Evolutionary conservation across 2,113 vertebrate species (phyloP).

Genomic region (Solea senegalensis): DNA sequence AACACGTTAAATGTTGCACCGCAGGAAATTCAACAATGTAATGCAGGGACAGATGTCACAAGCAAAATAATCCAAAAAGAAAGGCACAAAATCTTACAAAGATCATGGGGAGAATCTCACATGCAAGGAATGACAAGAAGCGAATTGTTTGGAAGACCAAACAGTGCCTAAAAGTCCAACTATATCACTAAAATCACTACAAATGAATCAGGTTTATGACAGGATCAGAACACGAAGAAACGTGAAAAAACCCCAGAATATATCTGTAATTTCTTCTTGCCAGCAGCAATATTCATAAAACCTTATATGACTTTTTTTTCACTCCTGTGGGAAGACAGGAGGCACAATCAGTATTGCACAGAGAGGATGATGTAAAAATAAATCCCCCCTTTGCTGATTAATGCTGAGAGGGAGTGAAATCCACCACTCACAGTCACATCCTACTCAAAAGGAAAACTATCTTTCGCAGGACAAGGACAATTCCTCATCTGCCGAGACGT

Average conservation of each 20-base stretch:
- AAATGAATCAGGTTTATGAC: too few relatives aligned
- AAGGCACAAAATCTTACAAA: too few relatives aligned
- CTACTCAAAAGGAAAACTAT: slow-evolving; percentile 58
- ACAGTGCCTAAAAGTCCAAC: too few relatives aligned
- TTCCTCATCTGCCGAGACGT: slow-evolving; percentile 48
- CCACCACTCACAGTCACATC: slow-evolving; percentile 50
- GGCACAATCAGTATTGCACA: slow-evolving; percentile 7
- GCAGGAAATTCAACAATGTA: too few relatives aligned
- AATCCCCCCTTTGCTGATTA: slow-evolving; percentile 63
- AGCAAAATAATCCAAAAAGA: too few relatives aligned
- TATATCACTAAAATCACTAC: too few relatives aligned
- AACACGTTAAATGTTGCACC: too few relatives aligned
- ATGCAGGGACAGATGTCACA: too few relatives aligned
- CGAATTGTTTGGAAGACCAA: too few relatives aligned
- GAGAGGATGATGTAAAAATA: slow-evolving; percentile 56
- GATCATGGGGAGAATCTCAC: too few relatives aligned
- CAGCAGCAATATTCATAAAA: slow-evolving; percentile 23
- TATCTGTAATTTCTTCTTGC: neutral
- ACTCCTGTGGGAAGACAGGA: slow-evolving; percentile 17
- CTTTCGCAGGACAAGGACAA: slow-evolving; percentile 49
- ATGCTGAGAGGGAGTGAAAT: slow-evolving; percentile 59
- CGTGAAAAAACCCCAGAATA: neutral
- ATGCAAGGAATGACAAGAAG: too few relatives aligned
- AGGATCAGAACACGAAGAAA: neutral
- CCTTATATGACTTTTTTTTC: slow-evolving; percentile 10